Evolutionary conservation across 2,888 invertebrate species (phyloP), one percentile per base, ranked within the genome.

Genomic region (Pogonocherus hispidulus): DNA sequence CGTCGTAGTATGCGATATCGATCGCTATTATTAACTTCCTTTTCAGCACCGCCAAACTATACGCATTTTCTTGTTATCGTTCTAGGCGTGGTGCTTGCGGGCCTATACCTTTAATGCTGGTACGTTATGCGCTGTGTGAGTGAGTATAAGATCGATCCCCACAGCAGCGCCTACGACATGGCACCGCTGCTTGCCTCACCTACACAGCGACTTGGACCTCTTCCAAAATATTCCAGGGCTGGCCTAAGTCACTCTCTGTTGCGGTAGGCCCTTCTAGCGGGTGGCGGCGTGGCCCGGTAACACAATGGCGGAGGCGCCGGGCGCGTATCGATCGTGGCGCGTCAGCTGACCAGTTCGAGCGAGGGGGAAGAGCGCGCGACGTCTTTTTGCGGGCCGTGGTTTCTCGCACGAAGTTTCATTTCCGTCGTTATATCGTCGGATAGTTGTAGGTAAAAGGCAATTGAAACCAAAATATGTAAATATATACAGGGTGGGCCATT

Each of bases 281-380:
- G n/a, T 11, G 59, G 47, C 18, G 47, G 44, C 20, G 14, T 41
- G n/a, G 16, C 32, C n/a, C 6, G 37, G 35, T 20, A 11, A 47
- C 14, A 16, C 62, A 16, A 14, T 59, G 59, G 47, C 19, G 59
- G 35, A 59, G 47, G 59, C 59, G 59, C 27, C 59, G 20, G 47
- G 59, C 4, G 14, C 23, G 23, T 67, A 71, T 73, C 72, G 76
- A 75, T 79, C 78, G 41, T 70, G 70, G 68, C 66, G 66, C 70
- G 79, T 79, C 80, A 78, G 80, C 79, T 80, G 80, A 79, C 79
- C 75, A 76, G 67, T 73, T 68, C 70, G 70, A 71, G 71, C 72
- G 74, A 77, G 76, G 78, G n/a, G n/a, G n/a, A n/a, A n/a, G n/a
- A n/a, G n/a, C n/a, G 78, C 74, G 76, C 76, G 73, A 69, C 51